Percentiles rank a stretch among this genome's conserved stretches.
Evolutionary conservation across 2,113 vertebrate species (phyloP).

Genomic region (Stegostoma tigrinum): DNA sequence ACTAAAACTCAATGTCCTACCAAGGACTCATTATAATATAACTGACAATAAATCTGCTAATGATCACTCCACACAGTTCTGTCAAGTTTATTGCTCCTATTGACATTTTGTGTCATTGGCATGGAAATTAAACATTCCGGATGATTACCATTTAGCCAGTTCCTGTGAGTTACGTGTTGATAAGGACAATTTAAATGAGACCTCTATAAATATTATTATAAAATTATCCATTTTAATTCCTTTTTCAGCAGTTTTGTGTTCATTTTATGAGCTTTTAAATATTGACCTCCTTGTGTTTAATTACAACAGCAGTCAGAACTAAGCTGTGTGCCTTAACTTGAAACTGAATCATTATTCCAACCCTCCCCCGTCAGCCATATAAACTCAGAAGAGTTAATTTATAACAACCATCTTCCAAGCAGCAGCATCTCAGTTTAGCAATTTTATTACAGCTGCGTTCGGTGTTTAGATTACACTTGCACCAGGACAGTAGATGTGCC

Average conservation of each 20-base stretch:
- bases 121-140: background rate
- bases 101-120: background rate
- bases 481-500: background rate
- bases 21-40: conserved; percentile 21
- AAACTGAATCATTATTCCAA: background rate
- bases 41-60: background rate
- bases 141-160: background rate
- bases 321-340: background rate
- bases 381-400: background rate
- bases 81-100: conserved; percentile 18
- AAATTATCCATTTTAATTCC: background rate
- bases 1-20: conserved; percentile 26
- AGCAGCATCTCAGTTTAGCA: background rate
- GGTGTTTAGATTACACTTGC: background rate
- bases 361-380: background rate
- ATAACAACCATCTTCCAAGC: background rate
- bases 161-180: background rate
- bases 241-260: background rate
- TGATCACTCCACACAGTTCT: background rate
- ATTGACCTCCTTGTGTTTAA: background rate
- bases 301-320: background rate
- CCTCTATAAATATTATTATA: background rate
- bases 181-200: background rate
- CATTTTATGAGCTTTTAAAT: background rate
- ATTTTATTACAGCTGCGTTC: background rate